Evolutionary conservation across 2,888 invertebrate genomes (phyloP).

Genomic region (Drosophila picticornis): DNA sequence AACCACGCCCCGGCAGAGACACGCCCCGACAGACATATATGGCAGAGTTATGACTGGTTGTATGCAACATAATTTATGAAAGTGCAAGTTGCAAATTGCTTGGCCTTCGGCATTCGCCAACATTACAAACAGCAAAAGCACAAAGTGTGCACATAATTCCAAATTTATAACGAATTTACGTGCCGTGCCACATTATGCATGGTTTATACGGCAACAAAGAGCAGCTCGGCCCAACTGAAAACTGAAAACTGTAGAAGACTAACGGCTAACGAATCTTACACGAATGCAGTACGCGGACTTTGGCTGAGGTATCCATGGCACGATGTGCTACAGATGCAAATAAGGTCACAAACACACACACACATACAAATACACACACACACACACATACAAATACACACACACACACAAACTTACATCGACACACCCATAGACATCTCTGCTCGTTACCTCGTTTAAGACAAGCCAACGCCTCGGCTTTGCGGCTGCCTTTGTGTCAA

Average conservation of each 20-base stretch:
- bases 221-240: conserved; percentile 2
- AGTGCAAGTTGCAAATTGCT: conserved; percentile 77
- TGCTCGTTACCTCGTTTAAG: conserved; percentile 50
- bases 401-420: conserved; percentile 11
- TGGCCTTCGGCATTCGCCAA: conserved; percentile 63
- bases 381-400: conserved; percentile 21
- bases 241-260: conserved; percentile 24
- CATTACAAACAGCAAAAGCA: conserved; percentile 37
- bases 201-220: conserved; percentile 21
- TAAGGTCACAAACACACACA: conserved; percentile 51
- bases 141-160: conserved; percentile 76
- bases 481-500: conserved; percentile 54
- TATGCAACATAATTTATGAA: conserved; percentile 74
- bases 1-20: conserved; percentile 17
- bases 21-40: conserved; percentile 24
- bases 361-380: conserved; percentile 20
- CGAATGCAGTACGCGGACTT: conserved; percentile 16
- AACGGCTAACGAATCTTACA: conserved; percentile 20
- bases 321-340: conserved; percentile 71
- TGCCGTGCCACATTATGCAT: conserved; percentile 69
- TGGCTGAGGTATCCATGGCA: conserved; percentile 67
- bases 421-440: neutral
- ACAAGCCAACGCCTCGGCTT: conserved; percentile 51
- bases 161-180: conserved; percentile 75
- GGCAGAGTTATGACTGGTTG: conserved; percentile 45